A percentile compares a stretch with the other conserved stretches of the same genome.
These are phyloP conservation scores for Trichonephila clavipes DNA, from an alignment of 1,140 invertebrate genomes.

Conservation along the genomic window DNA sequence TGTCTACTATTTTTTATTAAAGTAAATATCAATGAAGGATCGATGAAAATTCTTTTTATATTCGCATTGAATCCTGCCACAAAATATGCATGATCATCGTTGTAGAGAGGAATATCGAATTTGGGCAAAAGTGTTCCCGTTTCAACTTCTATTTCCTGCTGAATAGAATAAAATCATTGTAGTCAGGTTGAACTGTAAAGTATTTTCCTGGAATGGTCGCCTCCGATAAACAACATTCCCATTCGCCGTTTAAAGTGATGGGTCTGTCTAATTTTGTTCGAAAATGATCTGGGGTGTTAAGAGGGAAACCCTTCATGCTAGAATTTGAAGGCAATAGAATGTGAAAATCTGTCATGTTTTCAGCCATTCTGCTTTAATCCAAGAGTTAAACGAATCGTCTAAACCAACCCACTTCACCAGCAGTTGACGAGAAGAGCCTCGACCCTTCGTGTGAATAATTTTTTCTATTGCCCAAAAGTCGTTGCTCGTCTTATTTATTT, in stretches of 20 bases:
- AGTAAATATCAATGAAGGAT: too few species aligned
- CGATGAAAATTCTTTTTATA: too few species aligned
- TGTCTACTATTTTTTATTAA: too few species aligned
- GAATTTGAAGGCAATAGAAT: too few species aligned
- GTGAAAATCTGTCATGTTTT: too few species aligned
- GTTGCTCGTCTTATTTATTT: neutral
- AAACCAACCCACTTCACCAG: constrained; percentile 10
- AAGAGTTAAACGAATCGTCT: neutral
- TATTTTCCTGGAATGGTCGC: neutral
- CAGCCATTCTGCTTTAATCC: neutral
- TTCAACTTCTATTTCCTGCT: neutral
- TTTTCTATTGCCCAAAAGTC: neutral
- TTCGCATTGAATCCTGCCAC: too few species aligned
- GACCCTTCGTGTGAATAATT: neutral
- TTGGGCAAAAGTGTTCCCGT: neutral
- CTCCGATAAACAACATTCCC: neutral
- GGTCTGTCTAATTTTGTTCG: too few species aligned
- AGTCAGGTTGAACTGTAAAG: neutral
- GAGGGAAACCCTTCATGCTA: too few species aligned
- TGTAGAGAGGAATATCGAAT: neutral
- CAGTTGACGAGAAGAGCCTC: neutral
- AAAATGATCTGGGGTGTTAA: too few species aligned
- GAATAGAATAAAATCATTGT: neutral
- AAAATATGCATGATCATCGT: neutral
- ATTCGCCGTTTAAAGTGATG: too few species aligned